Conservation (phyloP, 1,140 invertebrate genomes). For the Zaprionus ghesquierei region DNA sequence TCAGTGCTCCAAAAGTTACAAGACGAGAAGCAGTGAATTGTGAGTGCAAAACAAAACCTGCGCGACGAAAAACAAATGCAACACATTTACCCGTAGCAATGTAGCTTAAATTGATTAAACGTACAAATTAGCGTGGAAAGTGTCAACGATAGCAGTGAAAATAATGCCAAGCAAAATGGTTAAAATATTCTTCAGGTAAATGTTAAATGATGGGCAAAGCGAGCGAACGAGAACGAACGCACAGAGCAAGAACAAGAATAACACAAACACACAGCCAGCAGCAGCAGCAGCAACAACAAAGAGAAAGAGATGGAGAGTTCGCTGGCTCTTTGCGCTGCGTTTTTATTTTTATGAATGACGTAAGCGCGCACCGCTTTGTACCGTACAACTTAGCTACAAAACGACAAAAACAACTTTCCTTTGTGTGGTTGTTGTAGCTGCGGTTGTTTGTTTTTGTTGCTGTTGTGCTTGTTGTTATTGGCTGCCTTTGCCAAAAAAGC, state of each 20-base stretch:
- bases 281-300: slow-evolving; percentile 38
- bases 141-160: slow-evolving; percentile 20
- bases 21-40: slow-evolving; percentile 2
- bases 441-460: slow-evolving; percentile 10
- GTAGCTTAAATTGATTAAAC: slow-evolving; percentile 34
- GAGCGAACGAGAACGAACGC: slow-evolving; percentile 15
- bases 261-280: slow-evolving; percentile 22
- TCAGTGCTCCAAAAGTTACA: slow-evolving; percentile 10
- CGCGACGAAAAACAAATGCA: slow-evolving; percentile 10
- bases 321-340: slow-evolving; percentile 44
- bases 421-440: slow-evolving; percentile 32
- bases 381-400: slow-evolving; percentile 42
- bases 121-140: slow-evolving; percentile 20
- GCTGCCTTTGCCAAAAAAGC: slow-evolving; percentile 39
- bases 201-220: slow-evolving; percentile 5
- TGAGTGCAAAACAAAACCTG: slow-evolving; percentile 38
- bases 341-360: slow-evolving; percentile 80
- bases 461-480: slow-evolving; percentile 18
- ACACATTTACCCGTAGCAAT: slow-evolving; percentile 23
- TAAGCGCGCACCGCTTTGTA: slow-evolving; percentile 56
- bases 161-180: slow-evolving; percentile 72
- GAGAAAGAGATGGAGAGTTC: slow-evolving; percentile 14
- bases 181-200: slow-evolving; percentile 77
- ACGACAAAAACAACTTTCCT: slow-evolving; percentile 51
- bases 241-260: slow-evolving; percentile 24